A percentile compares a stretch with the other conserved stretches of the same genome.
Conservation (phyloP, 2,888 invertebrate species). For the Drosophila emarginata region DNA sequence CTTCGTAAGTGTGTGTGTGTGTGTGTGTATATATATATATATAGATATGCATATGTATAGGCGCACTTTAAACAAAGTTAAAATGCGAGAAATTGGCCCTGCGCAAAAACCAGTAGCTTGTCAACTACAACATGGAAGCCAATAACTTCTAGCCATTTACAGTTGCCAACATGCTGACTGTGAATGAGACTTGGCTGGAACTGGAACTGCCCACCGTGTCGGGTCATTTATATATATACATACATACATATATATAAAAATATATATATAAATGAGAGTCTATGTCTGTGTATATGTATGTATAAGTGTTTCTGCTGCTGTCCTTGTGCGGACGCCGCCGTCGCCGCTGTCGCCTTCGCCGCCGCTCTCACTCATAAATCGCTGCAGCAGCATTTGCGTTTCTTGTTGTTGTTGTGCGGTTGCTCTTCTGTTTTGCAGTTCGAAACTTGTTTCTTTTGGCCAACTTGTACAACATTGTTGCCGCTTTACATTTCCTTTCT, state of each 20-base stretch:
- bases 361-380: conserved; percentile 35
- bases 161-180: conserved; percentile 60
- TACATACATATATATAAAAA: no score
- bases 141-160: conserved; percentile 70
- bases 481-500: conserved; percentile 64
- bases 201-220: conserved; percentile 40
- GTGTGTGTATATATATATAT: conserved; percentile 1
- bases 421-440: conserved; percentile 60
- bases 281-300: conserved; percentile 15
- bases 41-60: conserved; percentile 34
- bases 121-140: conserved; percentile 29
- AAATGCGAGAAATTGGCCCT: conserved; percentile 65
- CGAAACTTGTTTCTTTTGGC: conserved; percentile 78
- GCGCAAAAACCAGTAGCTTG: conserved; percentile 65
- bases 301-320: conserved; percentile 23
- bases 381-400: conserved; percentile 5
- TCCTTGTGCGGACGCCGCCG: conserved; percentile 37
- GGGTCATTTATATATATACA: not conserved
- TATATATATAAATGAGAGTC: conserved; percentile 1
- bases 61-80: conserved; percentile 74
- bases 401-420: conserved; percentile 11
- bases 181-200: conserved; percentile 31
- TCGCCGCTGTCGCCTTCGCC: not conserved
- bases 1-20: not conserved
- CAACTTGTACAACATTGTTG: conserved; percentile 73